phyloP scores from a whole-genome alignment of 2,113 vertebrate species.

The Hemiscyllium ocellatum region DNA sequence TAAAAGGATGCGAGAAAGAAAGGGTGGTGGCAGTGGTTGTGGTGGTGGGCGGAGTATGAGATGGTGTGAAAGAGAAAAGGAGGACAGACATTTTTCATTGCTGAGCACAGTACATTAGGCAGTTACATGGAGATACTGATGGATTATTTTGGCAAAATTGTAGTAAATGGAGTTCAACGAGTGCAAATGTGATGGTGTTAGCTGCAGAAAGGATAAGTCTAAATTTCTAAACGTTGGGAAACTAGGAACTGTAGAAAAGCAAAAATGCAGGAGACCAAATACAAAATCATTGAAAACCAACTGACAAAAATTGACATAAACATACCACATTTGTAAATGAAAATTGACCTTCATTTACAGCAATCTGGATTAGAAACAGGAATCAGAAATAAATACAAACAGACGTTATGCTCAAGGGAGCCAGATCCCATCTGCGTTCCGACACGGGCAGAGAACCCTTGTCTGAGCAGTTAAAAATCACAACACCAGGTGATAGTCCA shows the following conservation, averaged over 20 bases:
- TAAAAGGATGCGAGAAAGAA: too few species aligned
- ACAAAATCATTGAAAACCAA: not conserved
- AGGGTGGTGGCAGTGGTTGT: too few species aligned
- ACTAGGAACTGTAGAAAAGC: not conserved
- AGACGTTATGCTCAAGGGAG: not conserved
- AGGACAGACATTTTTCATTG: not conserved
- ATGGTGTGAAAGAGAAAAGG: not conserved
- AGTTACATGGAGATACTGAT: not conserved
- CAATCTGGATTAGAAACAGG: too few species aligned
- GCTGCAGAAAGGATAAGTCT: not conserved
- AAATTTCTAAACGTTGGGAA: not conserved
- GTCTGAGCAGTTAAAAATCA: too few species aligned
- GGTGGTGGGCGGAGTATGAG: too few species aligned
- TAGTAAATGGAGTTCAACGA: not conserved
- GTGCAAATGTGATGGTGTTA: not conserved
- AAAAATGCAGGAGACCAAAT: not conserved
- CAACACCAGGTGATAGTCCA: too few species aligned
- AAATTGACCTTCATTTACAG: not conserved
- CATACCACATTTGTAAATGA: not conserved
- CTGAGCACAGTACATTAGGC: too few species aligned
- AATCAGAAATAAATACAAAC: too few species aligned
- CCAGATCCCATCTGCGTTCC: not conserved
- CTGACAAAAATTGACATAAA: not conserved
- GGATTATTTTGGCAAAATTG: not conserved
- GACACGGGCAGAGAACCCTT: not conserved